Evolutionary conservation across 2,797 vertebrate species (phyloP).

Genomic region (Tangara arthus): DNA sequence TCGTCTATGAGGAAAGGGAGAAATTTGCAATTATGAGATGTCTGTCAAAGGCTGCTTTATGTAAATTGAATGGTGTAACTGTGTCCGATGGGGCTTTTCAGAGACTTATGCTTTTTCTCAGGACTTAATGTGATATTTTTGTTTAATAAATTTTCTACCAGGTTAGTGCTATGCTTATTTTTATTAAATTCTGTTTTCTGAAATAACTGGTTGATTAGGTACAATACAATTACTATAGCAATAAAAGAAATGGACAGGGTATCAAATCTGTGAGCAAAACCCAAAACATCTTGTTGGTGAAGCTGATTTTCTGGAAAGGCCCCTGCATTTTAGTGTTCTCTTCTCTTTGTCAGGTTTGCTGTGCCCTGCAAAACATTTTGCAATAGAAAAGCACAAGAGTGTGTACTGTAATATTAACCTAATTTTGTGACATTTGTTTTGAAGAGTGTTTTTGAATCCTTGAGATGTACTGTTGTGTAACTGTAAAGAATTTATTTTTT

Average conservation of each 20-base stretch:
- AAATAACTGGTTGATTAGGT: background rate
- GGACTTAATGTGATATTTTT: background rate
- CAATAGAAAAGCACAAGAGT: background rate
- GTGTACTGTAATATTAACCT: background rate
- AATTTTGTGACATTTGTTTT: background rate
- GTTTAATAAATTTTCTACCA: background rate
- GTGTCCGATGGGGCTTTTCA: background rate
- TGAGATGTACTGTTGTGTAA: background rate
- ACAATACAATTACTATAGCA: rapidly evolving
- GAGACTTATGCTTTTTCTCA: background rate
- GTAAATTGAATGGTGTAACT: background rate
- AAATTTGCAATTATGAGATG: background rate
- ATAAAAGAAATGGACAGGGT: background rate
- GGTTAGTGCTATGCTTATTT: background rate
- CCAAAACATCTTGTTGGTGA: background rate
- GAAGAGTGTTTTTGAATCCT: background rate
- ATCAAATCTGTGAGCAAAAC: background rate
- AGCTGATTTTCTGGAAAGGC: background rate
- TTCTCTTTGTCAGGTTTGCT: background rate
- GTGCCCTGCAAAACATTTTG: background rate
- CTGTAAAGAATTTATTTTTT: background rate
- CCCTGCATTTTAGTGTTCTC: background rate
- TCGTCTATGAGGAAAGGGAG: background rate
- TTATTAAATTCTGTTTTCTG: background rate
- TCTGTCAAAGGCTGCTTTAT: background rate